These are phyloP conservation scores for Acipenser ruthenus DNA, from an alignment of 2,797 vertebrate species.

Conservation along the genomic window DNA sequence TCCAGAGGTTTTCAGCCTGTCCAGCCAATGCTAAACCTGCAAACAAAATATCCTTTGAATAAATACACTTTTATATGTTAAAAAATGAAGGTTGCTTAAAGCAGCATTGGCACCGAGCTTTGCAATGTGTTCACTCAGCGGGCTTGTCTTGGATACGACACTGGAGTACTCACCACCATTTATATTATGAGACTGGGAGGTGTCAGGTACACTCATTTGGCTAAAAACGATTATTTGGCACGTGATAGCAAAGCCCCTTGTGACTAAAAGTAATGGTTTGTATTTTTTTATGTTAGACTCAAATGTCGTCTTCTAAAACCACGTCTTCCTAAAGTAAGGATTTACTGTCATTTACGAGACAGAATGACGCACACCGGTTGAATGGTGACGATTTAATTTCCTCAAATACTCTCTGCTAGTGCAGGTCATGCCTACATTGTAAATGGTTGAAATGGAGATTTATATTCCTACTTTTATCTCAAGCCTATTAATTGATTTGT, in stretches of 20 bases:
- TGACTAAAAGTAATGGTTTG: conserved; percentile 30
- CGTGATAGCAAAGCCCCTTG: conserved; percentile 36
- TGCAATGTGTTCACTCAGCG: conserved; percentile 10
- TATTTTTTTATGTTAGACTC: conserved; percentile 10
- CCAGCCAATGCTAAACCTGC: conserved; percentile 26
- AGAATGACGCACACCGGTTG: conserved; percentile 28
- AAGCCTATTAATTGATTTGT: no score
- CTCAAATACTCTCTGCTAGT: no score
- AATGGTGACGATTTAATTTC: background rate
- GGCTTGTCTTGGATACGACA: conserved; percentile 26
- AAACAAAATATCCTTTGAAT: conserved; percentile 31
- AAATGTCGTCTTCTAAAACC: conserved; percentile 5
- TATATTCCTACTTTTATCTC: no score
- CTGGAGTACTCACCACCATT: conserved; percentile 42
- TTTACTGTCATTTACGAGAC: conserved; percentile 2
- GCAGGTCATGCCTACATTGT: no score
- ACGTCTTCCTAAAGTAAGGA: background rate
- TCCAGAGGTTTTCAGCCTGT: background rate
- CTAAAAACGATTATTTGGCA: conserved; percentile 50
- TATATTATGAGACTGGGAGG: conserved; percentile 54
- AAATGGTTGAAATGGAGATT: no score
- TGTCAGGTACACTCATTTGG: conserved; percentile 40
- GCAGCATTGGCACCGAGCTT: conserved; percentile 22
- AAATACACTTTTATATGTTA: conserved; percentile 11
- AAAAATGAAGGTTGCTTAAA: conserved; percentile 22